A percentile compares a stretch with the other conserved stretches of the same genome.
phyloP scores from a whole-genome alignment of 2,888 invertebrate genomes.

The Carterocephalus palaemon region DNA sequence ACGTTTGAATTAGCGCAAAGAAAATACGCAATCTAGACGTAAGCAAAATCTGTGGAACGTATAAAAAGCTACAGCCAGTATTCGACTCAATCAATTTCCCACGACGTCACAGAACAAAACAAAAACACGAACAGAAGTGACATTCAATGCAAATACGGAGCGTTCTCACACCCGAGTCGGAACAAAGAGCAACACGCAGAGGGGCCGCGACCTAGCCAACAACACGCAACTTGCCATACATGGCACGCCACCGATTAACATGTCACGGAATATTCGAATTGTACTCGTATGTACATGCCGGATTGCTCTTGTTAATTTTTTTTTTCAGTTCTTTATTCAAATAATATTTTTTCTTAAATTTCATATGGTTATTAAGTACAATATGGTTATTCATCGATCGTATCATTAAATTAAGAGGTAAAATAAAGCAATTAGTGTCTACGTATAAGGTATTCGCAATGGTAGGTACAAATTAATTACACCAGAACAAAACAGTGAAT shows the following conservation, averaged over 20 bases:
- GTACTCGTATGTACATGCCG: background rate
- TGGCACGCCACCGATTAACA: conserved; percentile 17
- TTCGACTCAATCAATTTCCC: conserved; percentile 22
- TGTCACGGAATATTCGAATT: conserved; percentile 18
- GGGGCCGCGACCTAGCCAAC: conserved; percentile 10
- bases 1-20: too few relatives aligned
- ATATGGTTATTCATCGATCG: too few relatives aligned
- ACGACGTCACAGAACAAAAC: conserved; percentile 17
- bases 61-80: conserved; percentile 4
- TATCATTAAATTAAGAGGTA: background rate
- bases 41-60: background rate
- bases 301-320: conserved; percentile 17
- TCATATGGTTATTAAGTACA: too few relatives aligned
- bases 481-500: too few relatives aligned
- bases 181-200: conserved; percentile 31
- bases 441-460: too few relatives aligned
- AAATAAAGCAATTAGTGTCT: too few relatives aligned
- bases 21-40: too few relatives aligned
- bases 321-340: too few relatives aligned
- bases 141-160: conserved; percentile 26
- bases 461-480: too few relatives aligned
- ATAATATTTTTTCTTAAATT: too few relatives aligned
- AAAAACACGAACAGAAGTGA: conserved; percentile 15
- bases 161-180: conserved; percentile 32
- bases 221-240: conserved; percentile 25